A percentile compares a stretch with the other conserved stretches of the same genome.
Evolutionary conservation across 30 jellyfish, hydroid and myxozoan genomes (phyloP).

Genomic region (Sanderia malayensis): DNA sequence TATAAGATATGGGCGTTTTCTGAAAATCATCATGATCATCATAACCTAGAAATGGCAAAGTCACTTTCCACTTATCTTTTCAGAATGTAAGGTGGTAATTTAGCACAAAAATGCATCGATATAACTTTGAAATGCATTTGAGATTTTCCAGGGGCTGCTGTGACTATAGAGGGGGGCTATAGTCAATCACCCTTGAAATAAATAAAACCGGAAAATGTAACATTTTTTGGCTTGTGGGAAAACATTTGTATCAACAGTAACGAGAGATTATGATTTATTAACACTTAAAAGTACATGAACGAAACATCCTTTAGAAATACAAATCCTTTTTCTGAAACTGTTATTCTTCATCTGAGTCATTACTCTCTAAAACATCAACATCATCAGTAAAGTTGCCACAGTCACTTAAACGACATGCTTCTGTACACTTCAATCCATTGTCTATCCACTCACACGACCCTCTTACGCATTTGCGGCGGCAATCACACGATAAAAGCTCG

Average conservation of each 20-base stretch:
- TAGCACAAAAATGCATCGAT: neutral
- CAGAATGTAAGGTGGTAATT: neutral
- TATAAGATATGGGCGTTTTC: too few relatives aligned
- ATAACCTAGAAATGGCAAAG: conserved; percentile 2
- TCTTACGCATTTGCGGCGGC: neutral
- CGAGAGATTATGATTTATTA: too few relatives aligned
- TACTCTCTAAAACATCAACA: neutral
- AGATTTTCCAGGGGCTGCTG: neutral
- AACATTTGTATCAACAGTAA: too few relatives aligned
- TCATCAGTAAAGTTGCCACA: neutral
- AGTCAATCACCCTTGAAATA: neutral
- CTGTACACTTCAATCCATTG: too few relatives aligned
- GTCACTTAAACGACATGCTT: too few relatives aligned
- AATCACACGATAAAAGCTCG: neutral
- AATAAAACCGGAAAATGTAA: too few relatives aligned
- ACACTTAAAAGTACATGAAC: neutral
- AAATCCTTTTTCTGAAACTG: neutral
- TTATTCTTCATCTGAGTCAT: neutral
- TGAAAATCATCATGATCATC: neutral
- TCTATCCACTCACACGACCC: too few relatives aligned
- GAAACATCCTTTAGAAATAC: neutral
- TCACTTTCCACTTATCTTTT: neutral
- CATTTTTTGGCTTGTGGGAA: too few relatives aligned
- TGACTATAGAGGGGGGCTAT: neutral
- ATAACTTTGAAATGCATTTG: too few relatives aligned